Conservation (phyloP, 2,797 vertebrate species). For the Calcarius lapponicus region DNA sequence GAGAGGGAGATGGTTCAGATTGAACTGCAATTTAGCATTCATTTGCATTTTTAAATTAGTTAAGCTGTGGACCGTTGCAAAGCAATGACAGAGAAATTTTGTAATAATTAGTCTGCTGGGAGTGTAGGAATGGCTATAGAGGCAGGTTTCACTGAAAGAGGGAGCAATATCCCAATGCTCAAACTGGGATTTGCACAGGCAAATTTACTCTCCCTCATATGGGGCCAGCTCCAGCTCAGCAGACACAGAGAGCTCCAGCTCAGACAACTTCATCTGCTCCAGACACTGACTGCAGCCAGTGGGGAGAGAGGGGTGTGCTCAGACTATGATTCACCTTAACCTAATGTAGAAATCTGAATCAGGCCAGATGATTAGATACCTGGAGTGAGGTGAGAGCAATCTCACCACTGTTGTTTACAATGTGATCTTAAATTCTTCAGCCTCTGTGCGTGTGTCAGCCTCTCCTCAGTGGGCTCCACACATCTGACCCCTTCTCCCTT, state of each 20-base stretch:
- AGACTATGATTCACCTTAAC: not conserved
- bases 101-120: slow-evolving; percentile 72
- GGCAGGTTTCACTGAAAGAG: slow-evolving; percentile 12
- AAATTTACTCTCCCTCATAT: not conserved
- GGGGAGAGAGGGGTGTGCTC: not conserved
- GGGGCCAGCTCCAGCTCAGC: slow-evolving; percentile 17
- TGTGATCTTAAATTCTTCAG: not conserved
- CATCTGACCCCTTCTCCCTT: not conserved
- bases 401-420: not conserved
- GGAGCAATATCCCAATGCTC: slow-evolving; percentile 32
- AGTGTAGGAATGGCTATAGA: not conserved
- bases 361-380: not conserved
- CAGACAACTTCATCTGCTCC: slow-evolving; percentile 32
- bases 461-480: not conserved
- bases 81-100: slow-evolving; percentile 75
- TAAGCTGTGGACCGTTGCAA: slow-evolving; percentile 73
- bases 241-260: not conserved
- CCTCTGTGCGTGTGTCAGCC: not conserved
- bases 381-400: not conserved
- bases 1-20: slow-evolving; percentile 26
- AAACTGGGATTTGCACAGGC: slow-evolving; percentile 3
- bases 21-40: slow-evolving; percentile 71
- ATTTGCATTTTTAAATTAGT: slow-evolving; percentile 82
- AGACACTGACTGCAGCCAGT: not conserved
- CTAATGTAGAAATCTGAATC: not conserved